A percentile compares a stretch with the other conserved stretches of the same genome.
phyloP scores from a whole-genome alignment of 2,113 vertebrate genomes.

The Pleuronectes platessa region DNA sequence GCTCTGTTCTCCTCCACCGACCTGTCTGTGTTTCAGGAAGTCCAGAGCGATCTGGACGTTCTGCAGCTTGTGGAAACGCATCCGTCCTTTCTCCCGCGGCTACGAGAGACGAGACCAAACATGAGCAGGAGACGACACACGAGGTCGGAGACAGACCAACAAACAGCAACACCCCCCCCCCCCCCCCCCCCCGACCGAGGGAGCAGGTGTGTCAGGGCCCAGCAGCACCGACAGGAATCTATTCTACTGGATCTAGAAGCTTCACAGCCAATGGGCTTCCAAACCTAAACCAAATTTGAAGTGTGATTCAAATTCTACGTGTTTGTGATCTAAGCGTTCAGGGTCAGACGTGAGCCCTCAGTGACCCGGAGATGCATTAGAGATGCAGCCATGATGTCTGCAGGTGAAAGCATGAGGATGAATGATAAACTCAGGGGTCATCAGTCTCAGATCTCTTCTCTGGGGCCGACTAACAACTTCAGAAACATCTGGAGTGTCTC shows the following conservation, averaged over 20 bases:
- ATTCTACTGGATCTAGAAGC: neutral
- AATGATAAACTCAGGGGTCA: slow-evolving; percentile 19
- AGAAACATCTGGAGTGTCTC: neutral
- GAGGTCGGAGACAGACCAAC: neutral
- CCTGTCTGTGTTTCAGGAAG: slow-evolving; percentile 95
- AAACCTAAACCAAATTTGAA: slow-evolving; percentile 58
- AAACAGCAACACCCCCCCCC: no score
- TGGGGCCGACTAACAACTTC: neutral
- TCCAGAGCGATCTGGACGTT: slow-evolving; percentile 98
- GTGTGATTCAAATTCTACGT: slow-evolving; percentile 47
- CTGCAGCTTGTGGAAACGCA: slow-evolving; percentile 98
- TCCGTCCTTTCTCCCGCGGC: slow-evolving; percentile 95
- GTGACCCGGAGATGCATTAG: slow-evolving; percentile 38
- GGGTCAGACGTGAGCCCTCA: neutral
- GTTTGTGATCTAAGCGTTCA: slow-evolving; percentile 31
- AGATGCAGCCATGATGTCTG: slow-evolving; percentile 60
- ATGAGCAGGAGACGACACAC: neutral
- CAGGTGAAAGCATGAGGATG: slow-evolving; percentile 55
- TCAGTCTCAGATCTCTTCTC: neutral
- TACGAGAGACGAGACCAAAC: slow-evolving; percentile 57
- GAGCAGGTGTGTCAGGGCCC: neutral
- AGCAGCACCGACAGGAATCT: neutral
- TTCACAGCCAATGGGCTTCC: slow-evolving; percentile 42
- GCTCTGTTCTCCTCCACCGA: slow-evolving; percentile 64
- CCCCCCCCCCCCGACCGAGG: no score